Percentiles rank a stretch among this genome's conserved stretches.
Conservation (phyloP, 2,888 invertebrate genomes). For the Leptarthrus brevirostris region DNA sequence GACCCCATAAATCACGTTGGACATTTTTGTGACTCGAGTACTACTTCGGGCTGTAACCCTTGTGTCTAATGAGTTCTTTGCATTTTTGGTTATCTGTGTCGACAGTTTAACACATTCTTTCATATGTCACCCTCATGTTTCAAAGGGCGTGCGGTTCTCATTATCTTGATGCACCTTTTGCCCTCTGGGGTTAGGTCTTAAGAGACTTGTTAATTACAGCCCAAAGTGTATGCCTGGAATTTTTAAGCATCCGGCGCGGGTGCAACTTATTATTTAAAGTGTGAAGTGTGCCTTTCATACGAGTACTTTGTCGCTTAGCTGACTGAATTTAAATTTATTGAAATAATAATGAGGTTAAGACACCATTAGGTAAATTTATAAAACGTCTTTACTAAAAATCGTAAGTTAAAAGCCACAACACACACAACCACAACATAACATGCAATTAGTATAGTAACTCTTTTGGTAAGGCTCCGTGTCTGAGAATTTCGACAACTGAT, state of each 20-base stretch:
- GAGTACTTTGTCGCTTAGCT: no score
- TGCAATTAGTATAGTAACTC: no score
- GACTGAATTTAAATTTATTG: no score
- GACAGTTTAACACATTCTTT: conserved; percentile 43
- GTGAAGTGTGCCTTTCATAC: not conserved
- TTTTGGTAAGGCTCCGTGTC: no score
- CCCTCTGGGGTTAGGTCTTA: conserved; percentile 34
- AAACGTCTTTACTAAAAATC: no score
- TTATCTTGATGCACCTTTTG: conserved; percentile 38
- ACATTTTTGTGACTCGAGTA: conserved; percentile 53
- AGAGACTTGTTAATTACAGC: conserved; percentile 28
- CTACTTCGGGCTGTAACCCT: conserved; percentile 20
- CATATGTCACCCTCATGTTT: conserved; percentile 21
- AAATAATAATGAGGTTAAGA: no score
- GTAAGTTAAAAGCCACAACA: no score
- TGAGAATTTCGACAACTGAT: no score
- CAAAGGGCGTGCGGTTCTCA: conserved; percentile 35
- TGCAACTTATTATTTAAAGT: not conserved
- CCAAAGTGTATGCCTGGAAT: conserved; percentile 5
- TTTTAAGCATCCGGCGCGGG: conserved; percentile 22
- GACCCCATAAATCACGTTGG: conserved; percentile 57
- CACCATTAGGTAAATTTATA: no score
- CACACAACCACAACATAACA: no score
- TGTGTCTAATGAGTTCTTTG: conserved; percentile 23
- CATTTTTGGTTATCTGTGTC: conserved; percentile 27